Evolutionary conservation across 2,888 invertebrate species (phyloP).

Genomic region (Cantharis flavilabris): DNA sequence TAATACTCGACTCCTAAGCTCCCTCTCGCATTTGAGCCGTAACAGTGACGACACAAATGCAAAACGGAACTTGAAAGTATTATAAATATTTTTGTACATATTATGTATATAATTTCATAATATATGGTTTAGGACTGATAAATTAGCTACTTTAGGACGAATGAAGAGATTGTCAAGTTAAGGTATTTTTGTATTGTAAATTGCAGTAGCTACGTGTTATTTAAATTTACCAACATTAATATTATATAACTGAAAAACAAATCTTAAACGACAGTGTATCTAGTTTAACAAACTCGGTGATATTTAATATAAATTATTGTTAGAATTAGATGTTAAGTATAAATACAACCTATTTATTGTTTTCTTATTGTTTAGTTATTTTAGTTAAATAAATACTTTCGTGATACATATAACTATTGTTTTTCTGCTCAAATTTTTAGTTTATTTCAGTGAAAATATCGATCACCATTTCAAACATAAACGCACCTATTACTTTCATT

Average conservation of each 20-base stretch:
- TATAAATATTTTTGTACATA: neutral
- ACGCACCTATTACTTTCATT: too few relatives aligned
- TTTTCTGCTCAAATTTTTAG: neutral
- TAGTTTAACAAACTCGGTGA: conserved; percentile 2
- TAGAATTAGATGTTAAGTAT: neutral
- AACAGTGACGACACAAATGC: neutral
- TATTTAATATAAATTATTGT: neutral
- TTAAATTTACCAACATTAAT: neutral
- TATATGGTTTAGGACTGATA: neutral
- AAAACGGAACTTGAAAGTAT: neutral
- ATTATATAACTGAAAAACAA: neutral
- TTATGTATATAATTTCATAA: neutral
- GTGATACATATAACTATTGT: neutral
- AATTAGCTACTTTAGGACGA: neutral
- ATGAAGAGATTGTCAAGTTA: neutral
- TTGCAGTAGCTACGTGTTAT: neutral
- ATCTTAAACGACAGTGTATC: neutral
- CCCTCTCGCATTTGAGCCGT: neutral
- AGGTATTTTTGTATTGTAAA: neutral
- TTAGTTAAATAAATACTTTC: neutral
- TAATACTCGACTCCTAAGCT: neutral
- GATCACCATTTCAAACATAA: too few relatives aligned
- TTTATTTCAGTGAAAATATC: neutral
- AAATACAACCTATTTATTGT: neutral
- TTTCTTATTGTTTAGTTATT: neutral